Conservation (phyloP, 2,113 vertebrate genomes). For the Scatophagus argus region DNA sequence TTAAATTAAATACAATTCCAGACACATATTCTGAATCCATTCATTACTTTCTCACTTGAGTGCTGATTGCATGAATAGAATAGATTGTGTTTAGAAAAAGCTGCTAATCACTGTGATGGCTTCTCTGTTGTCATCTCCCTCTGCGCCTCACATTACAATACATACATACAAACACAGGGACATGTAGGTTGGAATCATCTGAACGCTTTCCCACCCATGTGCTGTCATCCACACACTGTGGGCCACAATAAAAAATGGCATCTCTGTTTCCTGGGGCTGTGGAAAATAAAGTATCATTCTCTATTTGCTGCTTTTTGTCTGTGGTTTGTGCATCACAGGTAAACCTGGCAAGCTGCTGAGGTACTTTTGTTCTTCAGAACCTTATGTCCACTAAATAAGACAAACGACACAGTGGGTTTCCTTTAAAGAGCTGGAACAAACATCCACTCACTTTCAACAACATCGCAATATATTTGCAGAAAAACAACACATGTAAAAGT, state of each 20-base stretch:
- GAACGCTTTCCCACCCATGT: not conserved
- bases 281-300: slow-evolving; percentile 18
- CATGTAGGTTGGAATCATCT: not conserved
- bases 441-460: not conserved
- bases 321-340: slow-evolving; percentile 17
- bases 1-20: too few relatives aligned
- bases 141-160: not conserved
- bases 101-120: not conserved
- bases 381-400: slow-evolving; percentile 16
- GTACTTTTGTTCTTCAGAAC: slow-evolving; percentile 26
- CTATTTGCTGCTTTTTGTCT: slow-evolving; percentile 25
- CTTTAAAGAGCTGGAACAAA: not conserved
- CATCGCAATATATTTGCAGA: not conserved
- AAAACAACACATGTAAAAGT: slow-evolving; percentile 1
- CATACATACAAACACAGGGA: not conserved
- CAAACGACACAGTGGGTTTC: not conserved
- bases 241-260: slow-evolving; percentile 14
- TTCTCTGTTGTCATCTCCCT: not conserved
- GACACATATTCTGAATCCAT: not conserved
- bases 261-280: slow-evolving; percentile 7
- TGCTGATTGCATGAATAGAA: not conserved
- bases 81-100: not conserved
- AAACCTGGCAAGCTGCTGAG: slow-evolving; percentile 44
- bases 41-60: not conserved
- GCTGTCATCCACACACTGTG: not conserved